Base-by-base conservation (phyloP, 2,797 vertebrate species). In the Momotus momota region DNA sequence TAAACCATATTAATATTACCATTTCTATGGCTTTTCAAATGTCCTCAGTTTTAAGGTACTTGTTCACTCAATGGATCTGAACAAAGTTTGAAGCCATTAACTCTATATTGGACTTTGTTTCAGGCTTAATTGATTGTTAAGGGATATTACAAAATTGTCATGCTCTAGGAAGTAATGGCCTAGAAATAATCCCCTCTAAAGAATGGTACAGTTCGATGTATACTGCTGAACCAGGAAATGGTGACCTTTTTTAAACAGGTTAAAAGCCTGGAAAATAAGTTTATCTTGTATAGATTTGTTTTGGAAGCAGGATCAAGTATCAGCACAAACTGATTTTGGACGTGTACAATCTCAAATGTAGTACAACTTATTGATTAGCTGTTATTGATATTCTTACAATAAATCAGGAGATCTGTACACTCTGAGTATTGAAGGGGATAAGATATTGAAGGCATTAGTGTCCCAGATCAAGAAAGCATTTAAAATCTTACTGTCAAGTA, bases 101-200 rank as follows among this genome's bases (percentile, higher is more conserved):
- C 57, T 81, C 33, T 48, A 12, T 81, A 87, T 84, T 40, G n/a
- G 60, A 95, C 95, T 95, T 97, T 94, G 77, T 97, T 95, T 96
- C 85, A 94, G 79, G 61, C 87, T 90, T 98, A 98, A 98, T 97
- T 98, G 97, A 98, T 98, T 97, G 95, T 96, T 98, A 96, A 95
- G 90, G 93, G 89, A 93, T 97, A 94, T 97, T 94, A 88, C 55
- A 94, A 94, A 90, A 51, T 64, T 82, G 92, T 97, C 96, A 95
- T 97, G 93, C 91, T 98, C 80, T 92, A 97, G 88, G 90, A 97
- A 93, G 86, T 97, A 95, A 98, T 94, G 96, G 97, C 88, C 89
- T 89, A 86, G 95, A 96, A 97, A 98, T 97, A 96, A 97, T 98
- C 94, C 90, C 95, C 91, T 97, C 97, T 93, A 90, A 97, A 94